A percentile compares a stretch with the other conserved stretches of the same genome.
Conservation (phyloP, 2,113 vertebrate species). For the Corydoras sp. region DNA sequence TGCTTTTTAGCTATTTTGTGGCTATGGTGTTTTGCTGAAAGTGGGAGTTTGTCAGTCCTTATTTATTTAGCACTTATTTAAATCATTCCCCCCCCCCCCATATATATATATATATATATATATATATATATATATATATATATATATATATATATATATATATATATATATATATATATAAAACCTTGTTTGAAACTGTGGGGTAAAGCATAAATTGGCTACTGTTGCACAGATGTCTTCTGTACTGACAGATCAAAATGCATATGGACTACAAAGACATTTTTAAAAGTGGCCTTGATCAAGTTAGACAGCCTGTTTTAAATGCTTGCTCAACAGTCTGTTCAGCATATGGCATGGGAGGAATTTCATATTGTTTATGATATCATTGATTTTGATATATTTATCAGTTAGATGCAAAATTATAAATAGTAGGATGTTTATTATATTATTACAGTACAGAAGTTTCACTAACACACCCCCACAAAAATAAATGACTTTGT, state of each 20-base stretch:
- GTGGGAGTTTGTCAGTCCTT: slow-evolving; percentile 45
- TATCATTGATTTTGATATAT: neutral
- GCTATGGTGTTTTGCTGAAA: slow-evolving; percentile 44
- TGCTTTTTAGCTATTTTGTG: slow-evolving; percentile 22
- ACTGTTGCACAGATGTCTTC: no score
- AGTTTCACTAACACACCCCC: no score
- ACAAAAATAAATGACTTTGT: no score
- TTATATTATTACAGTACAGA: no score
- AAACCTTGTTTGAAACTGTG: no score
- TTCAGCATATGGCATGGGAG: slow-evolving; percentile 1
- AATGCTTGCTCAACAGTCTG: slow-evolving; percentile 25
- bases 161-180: no score
- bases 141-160: no score
- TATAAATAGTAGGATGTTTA: no score
- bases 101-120: no score
- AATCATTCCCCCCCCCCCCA: no score
- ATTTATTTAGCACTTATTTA: slow-evolving; percentile 30
- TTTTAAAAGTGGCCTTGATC: slow-evolving; percentile 21
- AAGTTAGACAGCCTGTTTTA: slow-evolving; percentile 19
- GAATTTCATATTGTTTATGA: neutral
- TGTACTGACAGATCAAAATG: slow-evolving; percentile 10
- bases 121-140: no score
- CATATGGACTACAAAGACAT: slow-evolving; percentile 6
- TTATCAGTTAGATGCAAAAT: neutral
- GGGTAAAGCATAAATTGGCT: no score